Conservation (phyloP, 2,113 vertebrate genomes). For the Chlorodrepanis virens region DNA sequence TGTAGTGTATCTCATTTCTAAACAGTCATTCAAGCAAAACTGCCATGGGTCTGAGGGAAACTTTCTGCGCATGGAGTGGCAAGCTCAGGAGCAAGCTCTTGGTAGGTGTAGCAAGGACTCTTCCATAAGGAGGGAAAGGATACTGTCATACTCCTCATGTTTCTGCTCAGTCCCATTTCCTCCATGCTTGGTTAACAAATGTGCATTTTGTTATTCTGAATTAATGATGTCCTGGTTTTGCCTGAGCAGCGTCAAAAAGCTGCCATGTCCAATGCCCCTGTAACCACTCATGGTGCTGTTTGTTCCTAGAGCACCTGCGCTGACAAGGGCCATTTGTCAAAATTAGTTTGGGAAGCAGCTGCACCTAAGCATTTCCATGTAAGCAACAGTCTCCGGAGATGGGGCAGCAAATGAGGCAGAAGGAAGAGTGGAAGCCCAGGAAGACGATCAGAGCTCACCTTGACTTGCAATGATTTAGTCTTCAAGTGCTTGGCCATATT, state of each 20-base stretch:
- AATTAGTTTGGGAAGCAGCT: neutral
- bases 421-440: neutral
- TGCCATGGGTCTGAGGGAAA: neutral
- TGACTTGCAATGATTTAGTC: neutral
- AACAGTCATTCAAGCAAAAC: neutral
- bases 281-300: neutral
- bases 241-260: neutral
- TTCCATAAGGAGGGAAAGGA: rapidly evolving
- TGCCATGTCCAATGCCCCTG: rapidly evolving
- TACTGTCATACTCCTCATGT: neutral
- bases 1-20: neutral
- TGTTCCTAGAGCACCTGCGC: neutral
- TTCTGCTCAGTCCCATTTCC: neutral
- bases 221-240: neutral
- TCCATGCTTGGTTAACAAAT: neutral
- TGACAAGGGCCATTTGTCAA: neutral
- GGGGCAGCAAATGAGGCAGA: neutral
- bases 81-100: neutral
- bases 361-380: neutral
- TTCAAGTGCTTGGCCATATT: neutral
- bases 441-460: neutral
- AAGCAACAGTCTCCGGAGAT: neutral
- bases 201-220: neutral
- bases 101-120: neutral
- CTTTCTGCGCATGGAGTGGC: neutral